Evolutionary conservation across 2,888 invertebrate species (phyloP), one percentile per base, ranked within the genome.

Genomic region (Tenthredo livida): DNA sequence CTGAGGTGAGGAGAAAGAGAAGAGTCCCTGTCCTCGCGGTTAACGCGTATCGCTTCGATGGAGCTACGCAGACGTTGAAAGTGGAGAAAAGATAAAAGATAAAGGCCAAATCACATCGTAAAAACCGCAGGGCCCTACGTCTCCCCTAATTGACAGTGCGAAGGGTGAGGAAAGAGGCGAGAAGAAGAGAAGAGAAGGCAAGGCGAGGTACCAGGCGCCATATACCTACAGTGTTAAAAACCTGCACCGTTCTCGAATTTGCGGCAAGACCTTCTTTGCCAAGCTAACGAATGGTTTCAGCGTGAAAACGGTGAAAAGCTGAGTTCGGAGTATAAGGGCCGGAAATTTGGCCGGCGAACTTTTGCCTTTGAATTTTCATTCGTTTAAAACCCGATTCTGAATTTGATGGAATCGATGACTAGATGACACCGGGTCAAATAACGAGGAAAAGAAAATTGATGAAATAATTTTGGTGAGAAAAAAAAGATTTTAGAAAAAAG

Each of bases 61-160:
- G 29, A 25, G 33, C 54, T 77, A 77, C 29, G 29, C 50, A 54
- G 77, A 77, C 17, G 80, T 50, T 37, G 61, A 61, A 37, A 80
- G 80, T 61, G 58, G 61, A 61, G 61, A 12, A 21, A 61, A 80
- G 80, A 80, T 80, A 61, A 80, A 80, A 80, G 86, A 88, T 88
- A 88, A 88, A 86, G 86, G 85, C 84, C 83, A 89, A 89, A 91
- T 88, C 87, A 88, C 87, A 86, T 86, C 85, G 77, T 86, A 78
- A 85, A 87, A 88, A 86, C 86, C 65, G 82, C 87, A 87, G 84
- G 88, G 87, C 88, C 89, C 87, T 90, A 88, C 89, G 90, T 90
- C 89, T 89, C 86, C 86, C 87, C 86, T 91, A 91, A 92, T 91
- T 92, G 92, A 91, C 91, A 90, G 88, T 85, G 77, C 86, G 88